Conservation (phyloP, 2,797 vertebrate species). For the Aeoliscus strigatus region DNA sequence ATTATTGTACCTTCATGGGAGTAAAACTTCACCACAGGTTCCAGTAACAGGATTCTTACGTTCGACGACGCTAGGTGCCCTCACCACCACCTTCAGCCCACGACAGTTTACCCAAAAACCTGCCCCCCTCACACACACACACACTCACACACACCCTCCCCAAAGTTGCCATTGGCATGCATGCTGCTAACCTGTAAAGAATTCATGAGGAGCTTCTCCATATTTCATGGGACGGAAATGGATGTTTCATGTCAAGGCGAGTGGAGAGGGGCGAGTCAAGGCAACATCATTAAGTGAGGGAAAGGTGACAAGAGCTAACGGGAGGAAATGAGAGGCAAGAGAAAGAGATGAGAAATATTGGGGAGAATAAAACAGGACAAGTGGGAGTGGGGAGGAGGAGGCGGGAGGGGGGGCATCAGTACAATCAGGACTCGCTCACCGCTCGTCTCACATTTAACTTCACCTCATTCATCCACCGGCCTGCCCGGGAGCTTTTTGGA, state of each 20-base stretch:
- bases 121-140: no score
- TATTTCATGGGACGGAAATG: slow-evolving; percentile 73
- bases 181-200: slow-evolving; percentile 68
- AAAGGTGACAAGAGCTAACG: slow-evolving; percentile 20
- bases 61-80: no score
- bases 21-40: no score
- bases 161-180: slow-evolving; percentile 42
- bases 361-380: slow-evolving; percentile 1
- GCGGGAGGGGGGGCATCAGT: slow-evolving; percentile 19
- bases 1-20: no score
- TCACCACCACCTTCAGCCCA: slow-evolving; percentile 5
- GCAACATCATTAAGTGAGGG: slow-evolving; percentile 19
- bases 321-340: slow-evolving; percentile 10
- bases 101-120: slow-evolving; percentile 30
- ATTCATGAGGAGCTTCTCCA: slow-evolving; percentile 72
- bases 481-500: slow-evolving; percentile 37
- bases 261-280: slow-evolving; percentile 27
- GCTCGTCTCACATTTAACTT: slow-evolving; percentile 47
- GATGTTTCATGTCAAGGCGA: slow-evolving; percentile 67
- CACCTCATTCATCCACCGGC: slow-evolving; percentile 36
- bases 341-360: slow-evolving; percentile 6
- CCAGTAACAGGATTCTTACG: no score
- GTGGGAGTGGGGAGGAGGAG: not conserved
- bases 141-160: no score
- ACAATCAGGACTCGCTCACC: slow-evolving; percentile 40